Conservation (phyloP, 2,113 vertebrate genomes). For the Oplegnathus fasciatus region DNA sequence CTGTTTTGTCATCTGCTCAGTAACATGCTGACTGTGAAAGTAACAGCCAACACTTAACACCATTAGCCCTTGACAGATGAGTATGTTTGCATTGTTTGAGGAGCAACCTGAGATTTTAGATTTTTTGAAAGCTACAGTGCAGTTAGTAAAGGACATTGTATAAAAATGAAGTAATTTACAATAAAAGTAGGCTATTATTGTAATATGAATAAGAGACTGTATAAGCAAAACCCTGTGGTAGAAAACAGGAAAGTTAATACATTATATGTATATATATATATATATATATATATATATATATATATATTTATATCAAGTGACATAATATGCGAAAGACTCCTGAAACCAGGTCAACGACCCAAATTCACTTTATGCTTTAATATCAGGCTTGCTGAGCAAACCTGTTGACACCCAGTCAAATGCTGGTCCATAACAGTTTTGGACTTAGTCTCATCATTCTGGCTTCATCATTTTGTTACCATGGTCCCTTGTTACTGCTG, state of each 20-base stretch:
- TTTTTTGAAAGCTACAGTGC: background rate
- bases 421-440: background rate
- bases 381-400: background rate
- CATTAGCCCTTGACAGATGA: background rate
- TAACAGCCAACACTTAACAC: background rate
- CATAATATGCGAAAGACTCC: background rate
- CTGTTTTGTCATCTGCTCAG: constrained; percentile 10
- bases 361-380: background rate
- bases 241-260: too few species aligned
- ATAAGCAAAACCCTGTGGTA: too few species aligned
- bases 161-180: background rate
- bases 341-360: background rate
- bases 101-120: background rate
- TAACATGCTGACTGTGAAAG: background rate
- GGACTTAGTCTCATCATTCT: background rate
- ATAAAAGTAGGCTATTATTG: too few species aligned
- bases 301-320: too few species aligned
- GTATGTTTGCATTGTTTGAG: background rate
- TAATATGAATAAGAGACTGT: background rate
- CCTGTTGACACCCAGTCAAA: background rate
- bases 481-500: background rate
- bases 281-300: too few species aligned
- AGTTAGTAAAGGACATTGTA: background rate
- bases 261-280: too few species aligned
- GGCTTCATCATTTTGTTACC: background rate